A percentile compares a stretch with the other conserved stretches of the same genome.
Conservation (phyloP, 2,113 vertebrate species). For the Rhodinocichla rosea region DNA sequence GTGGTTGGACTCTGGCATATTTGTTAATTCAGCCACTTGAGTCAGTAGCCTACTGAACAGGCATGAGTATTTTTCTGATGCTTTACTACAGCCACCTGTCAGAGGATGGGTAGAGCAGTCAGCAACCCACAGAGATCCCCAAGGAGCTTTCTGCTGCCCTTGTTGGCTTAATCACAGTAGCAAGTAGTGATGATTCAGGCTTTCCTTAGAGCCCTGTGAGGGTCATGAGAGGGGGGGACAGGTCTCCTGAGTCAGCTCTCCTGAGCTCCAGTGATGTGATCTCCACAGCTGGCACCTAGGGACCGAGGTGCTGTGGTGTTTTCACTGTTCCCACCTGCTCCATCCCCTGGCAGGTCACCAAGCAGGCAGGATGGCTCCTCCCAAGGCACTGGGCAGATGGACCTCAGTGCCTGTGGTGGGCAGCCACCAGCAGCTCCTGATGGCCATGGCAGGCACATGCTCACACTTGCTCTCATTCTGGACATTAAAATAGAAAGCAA, state of each 20-base stretch:
- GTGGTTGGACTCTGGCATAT: background rate
- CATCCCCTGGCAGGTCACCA: background rate
- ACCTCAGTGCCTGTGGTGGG: fast-evolving
- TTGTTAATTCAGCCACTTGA: background rate
- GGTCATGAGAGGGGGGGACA: background rate
- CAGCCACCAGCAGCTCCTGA: background rate
- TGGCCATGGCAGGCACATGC: background rate
- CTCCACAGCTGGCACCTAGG: too few relatives aligned
- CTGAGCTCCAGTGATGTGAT: background rate
- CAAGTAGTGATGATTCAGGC: background rate
- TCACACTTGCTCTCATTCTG: background rate
- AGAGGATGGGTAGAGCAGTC: slow-evolving; percentile 7
- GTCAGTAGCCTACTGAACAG: background rate
- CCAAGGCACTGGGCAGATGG: fast-evolving
- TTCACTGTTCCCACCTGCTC: fast-evolving
- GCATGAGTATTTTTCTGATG: background rate
- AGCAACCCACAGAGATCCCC: background rate
- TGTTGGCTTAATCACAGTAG: background rate
- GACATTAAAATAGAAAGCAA: background rate
- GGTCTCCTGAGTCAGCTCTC: background rate
- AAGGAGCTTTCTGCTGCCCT: background rate
- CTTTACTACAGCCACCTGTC: slow-evolving; percentile 45
- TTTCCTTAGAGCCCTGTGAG: fast-evolving
- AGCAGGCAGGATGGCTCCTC: fast-evolving
- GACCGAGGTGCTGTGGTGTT: fast-evolving